A percentile compares a stretch with the other conserved stretches of the same genome.
phyloP scores from a whole-genome alignment of 2,797 vertebrate species.

The Takifugu rubripes region DNA sequence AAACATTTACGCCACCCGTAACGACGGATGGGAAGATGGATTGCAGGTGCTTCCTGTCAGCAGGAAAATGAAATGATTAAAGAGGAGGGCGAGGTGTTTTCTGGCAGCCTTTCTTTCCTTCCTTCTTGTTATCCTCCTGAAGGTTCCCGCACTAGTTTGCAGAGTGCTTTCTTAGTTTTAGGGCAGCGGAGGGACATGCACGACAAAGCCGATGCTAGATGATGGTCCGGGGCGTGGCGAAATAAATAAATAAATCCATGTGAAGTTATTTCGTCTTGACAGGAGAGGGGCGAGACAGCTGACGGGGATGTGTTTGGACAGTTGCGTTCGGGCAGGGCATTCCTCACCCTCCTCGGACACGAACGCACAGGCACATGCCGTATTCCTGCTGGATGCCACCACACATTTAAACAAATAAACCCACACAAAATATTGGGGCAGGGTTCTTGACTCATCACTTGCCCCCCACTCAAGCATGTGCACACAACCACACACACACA shows the following conservation, averaged over 20 bases:
- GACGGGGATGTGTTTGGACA: slow-evolving; percentile 76
- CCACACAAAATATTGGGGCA: slow-evolving; percentile 42
- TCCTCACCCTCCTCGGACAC: slow-evolving; percentile 33
- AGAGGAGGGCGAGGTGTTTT: slow-evolving; percentile 41
- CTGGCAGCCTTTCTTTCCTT: slow-evolving; percentile 27
- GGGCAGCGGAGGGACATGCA: no score
- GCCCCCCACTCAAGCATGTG: slow-evolving; percentile 37
- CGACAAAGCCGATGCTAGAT: slow-evolving; percentile 30
- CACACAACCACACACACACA: slow-evolving; percentile 15
- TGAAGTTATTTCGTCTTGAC: slow-evolving; percentile 62
- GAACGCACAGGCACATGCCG: slow-evolving; percentile 22
- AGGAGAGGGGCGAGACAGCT: slow-evolving; percentile 75
- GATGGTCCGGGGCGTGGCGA: slow-evolving; percentile 47
- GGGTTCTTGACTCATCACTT: slow-evolving; percentile 48
- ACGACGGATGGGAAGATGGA: slow-evolving; percentile 62
- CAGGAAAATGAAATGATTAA: slow-evolving; percentile 55
- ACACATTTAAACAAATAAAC: slow-evolving; percentile 57
- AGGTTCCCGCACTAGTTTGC: slow-evolving; percentile 23
- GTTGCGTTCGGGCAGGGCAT: slow-evolving; percentile 64
- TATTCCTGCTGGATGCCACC: slow-evolving; percentile 35
- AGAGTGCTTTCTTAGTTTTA: slow-evolving; percentile 1
- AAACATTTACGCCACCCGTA: slow-evolving; percentile 64
- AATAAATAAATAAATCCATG: slow-evolving; percentile 46
- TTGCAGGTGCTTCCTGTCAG: slow-evolving; percentile 69
- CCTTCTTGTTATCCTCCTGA: slow-evolving; percentile 7